These are phyloP conservation scores for Thymelicus sylvestris DNA, from an alignment of 2,888 invertebrate species.

Conservation along the genomic window DNA sequence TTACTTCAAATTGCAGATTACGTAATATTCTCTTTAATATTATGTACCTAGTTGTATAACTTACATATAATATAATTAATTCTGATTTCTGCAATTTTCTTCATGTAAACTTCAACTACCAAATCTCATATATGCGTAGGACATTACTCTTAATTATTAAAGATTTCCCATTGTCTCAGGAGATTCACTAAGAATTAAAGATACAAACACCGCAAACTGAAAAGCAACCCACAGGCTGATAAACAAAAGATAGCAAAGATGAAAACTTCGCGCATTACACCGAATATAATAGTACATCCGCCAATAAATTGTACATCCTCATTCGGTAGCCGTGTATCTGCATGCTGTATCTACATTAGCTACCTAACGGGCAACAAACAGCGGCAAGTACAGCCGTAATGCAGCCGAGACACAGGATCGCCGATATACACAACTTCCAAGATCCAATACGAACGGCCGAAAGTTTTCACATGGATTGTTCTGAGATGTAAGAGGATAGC, in stretches of 20 bases:
- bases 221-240: not conserved
- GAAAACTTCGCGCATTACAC: not conserved
- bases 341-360: not conserved
- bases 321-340: not conserved
- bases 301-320: not conserved
- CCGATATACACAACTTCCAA: slow-evolving; percentile 63
- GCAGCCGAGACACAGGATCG: slow-evolving; percentile 41
- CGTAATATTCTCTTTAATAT: too few relatives aligned
- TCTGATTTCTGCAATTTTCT: too few relatives aligned
- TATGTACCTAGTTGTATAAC: too few relatives aligned
- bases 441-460: slow-evolving; percentile 65
- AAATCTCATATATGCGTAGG: too few relatives aligned
- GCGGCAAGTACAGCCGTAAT: not conserved
- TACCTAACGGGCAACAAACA: slow-evolving; percentile 3
- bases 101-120: too few relatives aligned
- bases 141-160: too few relatives aligned
- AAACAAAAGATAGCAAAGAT: not conserved
- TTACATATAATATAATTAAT: too few relatives aligned
- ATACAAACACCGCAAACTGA: too few relatives aligned
- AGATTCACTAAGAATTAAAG: too few relatives aligned
- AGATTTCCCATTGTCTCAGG: too few relatives aligned
- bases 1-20: too few relatives aligned
- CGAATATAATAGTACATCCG: not conserved
- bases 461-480: slow-evolving; percentile 54
- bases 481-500: slow-evolving; percentile 39